Evolutionary conservation across 35 echinoderm and acorn worm genomes (phyloP).

Genomic region (Amphiura filiformis): DNA sequence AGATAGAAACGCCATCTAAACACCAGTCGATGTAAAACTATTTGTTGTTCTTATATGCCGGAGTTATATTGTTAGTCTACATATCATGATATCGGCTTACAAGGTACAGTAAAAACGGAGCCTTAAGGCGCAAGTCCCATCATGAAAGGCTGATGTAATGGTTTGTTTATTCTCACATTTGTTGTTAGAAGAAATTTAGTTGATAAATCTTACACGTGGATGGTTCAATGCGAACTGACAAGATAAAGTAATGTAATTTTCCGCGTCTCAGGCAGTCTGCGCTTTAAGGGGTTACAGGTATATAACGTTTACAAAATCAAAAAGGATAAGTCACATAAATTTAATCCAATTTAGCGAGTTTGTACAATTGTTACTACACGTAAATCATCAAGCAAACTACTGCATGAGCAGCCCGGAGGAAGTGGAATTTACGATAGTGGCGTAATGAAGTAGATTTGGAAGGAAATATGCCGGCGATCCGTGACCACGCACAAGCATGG

Average conservation of each 20-base stretch:
- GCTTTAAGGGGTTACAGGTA: constrained; percentile 2
- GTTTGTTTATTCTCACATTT: constrained; percentile 12
- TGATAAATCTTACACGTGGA: constrained; percentile 1
- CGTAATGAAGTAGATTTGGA: not conserved
- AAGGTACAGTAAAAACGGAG: not conserved
- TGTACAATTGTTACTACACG: constrained; percentile 7
- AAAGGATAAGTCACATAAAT: constrained; percentile 3
- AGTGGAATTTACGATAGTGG: not conserved
- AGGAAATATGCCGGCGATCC: not conserved
- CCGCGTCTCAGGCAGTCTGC: not conserved
- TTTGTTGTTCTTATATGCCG: constrained; percentile 15
- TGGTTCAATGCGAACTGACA: not conserved
- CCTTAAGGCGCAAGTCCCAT: not conserved
- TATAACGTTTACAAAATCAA: constrained; percentile 6
- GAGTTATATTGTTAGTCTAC: not conserved
- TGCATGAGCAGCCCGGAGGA: not conserved
- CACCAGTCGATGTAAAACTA: not conserved
- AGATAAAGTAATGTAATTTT: constrained; percentile 1
- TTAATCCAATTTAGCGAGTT: constrained; percentile 15
- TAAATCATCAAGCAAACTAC: constrained; percentile 7
- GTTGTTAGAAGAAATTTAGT: constrained; percentile 15
- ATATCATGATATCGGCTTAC: not conserved
- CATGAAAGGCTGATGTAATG: constrained; percentile 3
- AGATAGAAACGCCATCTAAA: constrained; percentile 5
- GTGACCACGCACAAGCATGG: not conserved